Evolutionary conservation across 2,797 vertebrate genomes (phyloP), one percentile per base, ranked within the genome.

Genomic region (Coluber constrictor): DNA sequence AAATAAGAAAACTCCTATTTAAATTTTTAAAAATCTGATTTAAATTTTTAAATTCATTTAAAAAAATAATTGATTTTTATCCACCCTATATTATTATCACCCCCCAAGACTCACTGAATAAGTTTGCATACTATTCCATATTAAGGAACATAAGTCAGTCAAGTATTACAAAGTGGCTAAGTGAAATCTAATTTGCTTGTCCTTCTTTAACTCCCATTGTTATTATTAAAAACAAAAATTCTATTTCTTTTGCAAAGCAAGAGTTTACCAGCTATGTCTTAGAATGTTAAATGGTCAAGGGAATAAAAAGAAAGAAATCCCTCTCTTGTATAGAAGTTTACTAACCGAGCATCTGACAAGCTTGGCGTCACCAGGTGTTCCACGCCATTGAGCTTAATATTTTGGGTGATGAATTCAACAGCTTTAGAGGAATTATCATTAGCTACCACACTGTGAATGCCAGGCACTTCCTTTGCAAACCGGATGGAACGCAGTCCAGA

Each of bases 401-500:
- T 99, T 1, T 96, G 96, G 74, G 95, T 97, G 23, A 99, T 99
- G 60, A 99, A 98, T 0, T 98, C 98, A 0, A 98, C 98, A 0
- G 99, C 99, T 59, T 97, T 98, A 37, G 96, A 37, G 0, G 99
- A 99, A 96, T 98, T 98, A 94, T 99, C 99, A 2, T 99, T 99
- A 95, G 99, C 98, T 20, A 99, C 98, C 92, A 99, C 94, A 1
- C 96, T 97, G 20, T 23, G 96, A 15, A 99, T 98, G 5, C 99
- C 99, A 0, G 99, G 99, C 9, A 99, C 98, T 95, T 99, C 99
- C 1, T 97, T 97, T 54, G 98, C 98, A 1, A 99, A 99, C 2
- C 99, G 98, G 29, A 99, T 98, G 0, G 99, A 99, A 59, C 99
- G 98, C 1, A 99, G 96, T 1, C 99, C 99, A 0, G 99, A 99